These are phyloP conservation scores for Gambusia affinis DNA, from an alignment of 2,113 vertebrate species.

Conservation along the genomic window DNA sequence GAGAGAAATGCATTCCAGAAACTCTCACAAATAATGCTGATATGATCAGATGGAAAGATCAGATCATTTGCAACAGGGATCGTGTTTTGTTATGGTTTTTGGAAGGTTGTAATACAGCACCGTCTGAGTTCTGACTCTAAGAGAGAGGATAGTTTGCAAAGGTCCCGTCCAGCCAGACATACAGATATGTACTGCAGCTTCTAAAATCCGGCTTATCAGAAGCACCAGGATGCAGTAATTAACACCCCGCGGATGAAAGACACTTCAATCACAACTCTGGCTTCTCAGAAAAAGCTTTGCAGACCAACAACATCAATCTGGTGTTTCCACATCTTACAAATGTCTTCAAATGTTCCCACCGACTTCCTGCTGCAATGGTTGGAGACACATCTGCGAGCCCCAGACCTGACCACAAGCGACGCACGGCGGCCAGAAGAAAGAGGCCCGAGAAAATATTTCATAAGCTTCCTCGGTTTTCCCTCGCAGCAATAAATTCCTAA, in stretches of 20 bases:
- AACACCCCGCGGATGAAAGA: conserved; percentile 11
- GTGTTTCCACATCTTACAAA: conserved; percentile 49
- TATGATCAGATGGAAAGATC: conserved; percentile 66
- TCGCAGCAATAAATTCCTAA: conserved; percentile 58
- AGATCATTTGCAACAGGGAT: conserved; percentile 35
- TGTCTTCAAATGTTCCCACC: conserved; percentile 57
- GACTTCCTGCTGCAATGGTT: conserved; percentile 31
- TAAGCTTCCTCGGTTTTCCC: conserved; percentile 13
- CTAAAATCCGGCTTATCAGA: not conserved
- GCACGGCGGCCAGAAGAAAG: conserved; percentile 31
- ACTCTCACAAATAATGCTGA: conserved; percentile 49
- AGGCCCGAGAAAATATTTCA: conserved; percentile 46
- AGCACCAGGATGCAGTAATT: conserved; percentile 11
- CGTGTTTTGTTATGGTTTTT: conserved; percentile 59
- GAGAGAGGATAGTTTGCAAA: not conserved
- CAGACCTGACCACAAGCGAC: conserved; percentile 38
- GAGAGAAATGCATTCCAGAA: conserved; percentile 34
- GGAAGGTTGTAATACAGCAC: conserved; percentile 32
- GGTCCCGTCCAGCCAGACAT: conserved; percentile 3
- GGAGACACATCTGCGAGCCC: conserved; percentile 61
- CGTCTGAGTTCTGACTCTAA: conserved; percentile 8
- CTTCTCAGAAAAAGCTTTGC: conserved; percentile 54
- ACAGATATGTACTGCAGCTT: not conserved
- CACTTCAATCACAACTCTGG: conserved; percentile 22
- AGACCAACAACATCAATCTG: conserved; percentile 46